Conservation (phyloP, 2,113 vertebrate genomes). For the Pseudorasbora parva region DNA sequence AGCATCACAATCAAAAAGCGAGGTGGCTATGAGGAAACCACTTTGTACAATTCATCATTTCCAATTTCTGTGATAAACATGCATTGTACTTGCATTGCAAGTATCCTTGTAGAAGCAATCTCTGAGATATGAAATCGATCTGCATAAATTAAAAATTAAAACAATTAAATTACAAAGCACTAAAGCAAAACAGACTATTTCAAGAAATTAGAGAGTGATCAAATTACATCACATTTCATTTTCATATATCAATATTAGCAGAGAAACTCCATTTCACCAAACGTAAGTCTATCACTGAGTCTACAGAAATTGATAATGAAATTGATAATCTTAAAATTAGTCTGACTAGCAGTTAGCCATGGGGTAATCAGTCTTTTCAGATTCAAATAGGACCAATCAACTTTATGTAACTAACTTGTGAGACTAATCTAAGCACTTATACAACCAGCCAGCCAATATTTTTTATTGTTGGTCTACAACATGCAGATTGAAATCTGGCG, state of each 20-base stretch:
- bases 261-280: neutral
- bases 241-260: neutral
- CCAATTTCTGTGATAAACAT: neutral
- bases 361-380: too few relatives aligned
- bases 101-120: neutral
- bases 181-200: too few relatives aligned
- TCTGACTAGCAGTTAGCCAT: too few relatives aligned
- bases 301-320: neutral
- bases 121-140: neutral
- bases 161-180: neutral
- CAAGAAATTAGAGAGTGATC: too few relatives aligned
- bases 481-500: neutral
- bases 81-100: neutral
- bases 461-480: neutral
- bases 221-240: neutral
- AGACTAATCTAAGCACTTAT: too few relatives aligned
- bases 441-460: too few relatives aligned
- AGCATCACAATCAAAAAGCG: neutral
- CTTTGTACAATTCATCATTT: slow-evolving; percentile 1
- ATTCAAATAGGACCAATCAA: too few relatives aligned
- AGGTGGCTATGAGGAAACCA: neutral
- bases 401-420: too few relatives aligned
- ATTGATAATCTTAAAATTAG: neutral
- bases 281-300: neutral
- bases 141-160: neutral